Evolutionary conservation across 1,140 invertebrate species (phyloP).

Genomic region (Drosophila tani): DNA sequence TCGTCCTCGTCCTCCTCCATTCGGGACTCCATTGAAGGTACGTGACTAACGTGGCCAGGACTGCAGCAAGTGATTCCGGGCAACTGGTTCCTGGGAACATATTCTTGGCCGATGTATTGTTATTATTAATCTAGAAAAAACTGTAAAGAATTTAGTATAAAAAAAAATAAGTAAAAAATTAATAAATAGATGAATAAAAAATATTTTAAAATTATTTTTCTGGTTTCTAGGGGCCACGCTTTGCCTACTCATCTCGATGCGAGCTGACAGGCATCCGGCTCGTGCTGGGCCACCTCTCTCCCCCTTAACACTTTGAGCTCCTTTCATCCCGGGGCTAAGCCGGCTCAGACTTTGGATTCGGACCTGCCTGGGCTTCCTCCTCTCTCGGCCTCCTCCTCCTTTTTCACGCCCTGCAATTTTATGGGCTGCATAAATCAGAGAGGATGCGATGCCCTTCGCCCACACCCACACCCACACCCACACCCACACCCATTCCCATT

Average conservation of each 20-base stretch:
- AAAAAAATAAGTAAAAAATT: too few relatives aligned
- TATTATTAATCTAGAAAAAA: neutral
- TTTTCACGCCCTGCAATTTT: conserved; percentile 54
- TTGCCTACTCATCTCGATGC: conserved; percentile 25
- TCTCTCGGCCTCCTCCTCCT: neutral
- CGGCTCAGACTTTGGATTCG: conserved; percentile 35
- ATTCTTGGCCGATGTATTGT: neutral
- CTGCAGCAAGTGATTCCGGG: neutral
- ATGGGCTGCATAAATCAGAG: conserved; percentile 64
- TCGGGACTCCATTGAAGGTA: conserved; percentile 30
- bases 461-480: neutral
- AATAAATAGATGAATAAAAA: neutral
- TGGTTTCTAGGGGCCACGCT: neutral
- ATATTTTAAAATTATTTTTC: neutral
- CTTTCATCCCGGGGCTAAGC: conserved; percentile 39
- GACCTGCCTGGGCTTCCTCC: neutral
- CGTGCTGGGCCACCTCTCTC: neutral
- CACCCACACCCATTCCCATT: neutral
- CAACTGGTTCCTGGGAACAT: neutral
- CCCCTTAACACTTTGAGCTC: conserved; percentile 46
- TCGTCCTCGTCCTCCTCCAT: neutral
- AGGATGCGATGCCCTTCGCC: conserved; percentile 9
- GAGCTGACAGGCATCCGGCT: conserved; percentile 35
- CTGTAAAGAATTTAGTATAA: neutral
- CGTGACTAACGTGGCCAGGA: conserved; percentile 32